phyloP scores from a whole-genome alignment of 2,113 vertebrate genomes.

The Poicephalus meyeri region DNA sequence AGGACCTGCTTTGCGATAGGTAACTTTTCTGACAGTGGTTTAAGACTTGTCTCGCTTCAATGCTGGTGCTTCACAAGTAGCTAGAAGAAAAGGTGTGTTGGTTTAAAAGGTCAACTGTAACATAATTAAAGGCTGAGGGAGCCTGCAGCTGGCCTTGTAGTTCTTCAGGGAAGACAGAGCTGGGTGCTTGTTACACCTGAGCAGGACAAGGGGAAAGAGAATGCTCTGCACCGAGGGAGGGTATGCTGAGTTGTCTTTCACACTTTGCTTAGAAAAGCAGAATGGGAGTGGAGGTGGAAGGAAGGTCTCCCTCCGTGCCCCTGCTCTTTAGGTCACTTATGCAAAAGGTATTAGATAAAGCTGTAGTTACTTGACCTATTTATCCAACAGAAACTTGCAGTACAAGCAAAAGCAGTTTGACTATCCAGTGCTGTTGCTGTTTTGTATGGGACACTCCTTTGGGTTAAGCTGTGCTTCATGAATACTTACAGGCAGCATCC shows the following conservation, averaged over 20 bases:
- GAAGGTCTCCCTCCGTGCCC: not conserved
- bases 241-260: not conserved
- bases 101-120: conserved; percentile 28
- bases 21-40: not conserved
- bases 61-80: not conserved
- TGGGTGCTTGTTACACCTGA: not conserved
- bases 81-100: conserved; percentile 6
- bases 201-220: not conserved
- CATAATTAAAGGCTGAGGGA: not conserved
- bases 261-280: not conserved
- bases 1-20: not conserved
- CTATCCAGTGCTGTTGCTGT: conserved; percentile 29
- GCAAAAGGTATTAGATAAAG: conserved; percentile 37
- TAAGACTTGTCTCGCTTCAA: not conserved
- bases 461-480: conserved; percentile 7
- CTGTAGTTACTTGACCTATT: conserved; percentile 55
- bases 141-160: not conserved
- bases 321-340: not conserved
- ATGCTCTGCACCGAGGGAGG: not conserved
- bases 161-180: not conserved
- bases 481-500: conserved; percentile 12
- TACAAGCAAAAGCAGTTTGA: conserved; percentile 61
- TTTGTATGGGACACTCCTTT: conserved; percentile 35
- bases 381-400: conserved; percentile 44
- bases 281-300: not conserved